Evolutionary conservation across 2,888 invertebrate genomes (phyloP).

Genomic region (Pristionchus fissidentatus): DNA sequence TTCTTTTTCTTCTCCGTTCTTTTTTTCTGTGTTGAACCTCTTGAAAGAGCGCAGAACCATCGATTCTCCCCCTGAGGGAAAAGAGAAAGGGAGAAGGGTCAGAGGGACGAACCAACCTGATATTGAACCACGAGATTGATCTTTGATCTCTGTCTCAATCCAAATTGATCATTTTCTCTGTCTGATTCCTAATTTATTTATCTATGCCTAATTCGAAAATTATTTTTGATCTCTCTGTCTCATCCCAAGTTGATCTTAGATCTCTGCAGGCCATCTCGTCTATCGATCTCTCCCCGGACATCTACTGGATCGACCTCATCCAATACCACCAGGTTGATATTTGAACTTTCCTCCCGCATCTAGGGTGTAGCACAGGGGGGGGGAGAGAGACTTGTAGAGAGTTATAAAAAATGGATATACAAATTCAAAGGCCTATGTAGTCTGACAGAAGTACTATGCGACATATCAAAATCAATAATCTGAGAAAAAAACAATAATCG

Average conservation of each 20-base stretch:
- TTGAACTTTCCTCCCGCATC: too few species aligned
- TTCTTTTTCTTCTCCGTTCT: neutral
- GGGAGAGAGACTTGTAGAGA: too few species aligned
- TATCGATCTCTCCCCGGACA: slow-evolving; percentile 38
- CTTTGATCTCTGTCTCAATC: slow-evolving; percentile 19
- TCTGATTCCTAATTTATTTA: neutral
- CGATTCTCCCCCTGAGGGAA: neutral
- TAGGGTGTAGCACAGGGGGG: too few species aligned
- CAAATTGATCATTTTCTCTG: neutral
- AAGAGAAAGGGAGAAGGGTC: neutral
- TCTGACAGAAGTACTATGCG: neutral
- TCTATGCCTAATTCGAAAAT: neutral
- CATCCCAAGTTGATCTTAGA: neutral
- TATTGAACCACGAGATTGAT: too few species aligned
- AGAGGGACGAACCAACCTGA: neutral
- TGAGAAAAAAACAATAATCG: neutral
- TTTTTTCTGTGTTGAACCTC: slow-evolving; percentile 38
- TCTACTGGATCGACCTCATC: slow-evolving; percentile 37
- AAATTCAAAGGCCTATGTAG: too few species aligned
- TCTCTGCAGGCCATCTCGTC: slow-evolving; percentile 46
- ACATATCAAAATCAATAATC: neutral
- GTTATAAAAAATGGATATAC: too few species aligned
- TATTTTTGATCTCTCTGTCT: neutral
- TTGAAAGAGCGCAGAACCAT: too few species aligned
- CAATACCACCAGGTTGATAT: slow-evolving; percentile 35